Conservation (phyloP, 1,140 invertebrate genomes). For the Euura saliciscinereae region DNA sequence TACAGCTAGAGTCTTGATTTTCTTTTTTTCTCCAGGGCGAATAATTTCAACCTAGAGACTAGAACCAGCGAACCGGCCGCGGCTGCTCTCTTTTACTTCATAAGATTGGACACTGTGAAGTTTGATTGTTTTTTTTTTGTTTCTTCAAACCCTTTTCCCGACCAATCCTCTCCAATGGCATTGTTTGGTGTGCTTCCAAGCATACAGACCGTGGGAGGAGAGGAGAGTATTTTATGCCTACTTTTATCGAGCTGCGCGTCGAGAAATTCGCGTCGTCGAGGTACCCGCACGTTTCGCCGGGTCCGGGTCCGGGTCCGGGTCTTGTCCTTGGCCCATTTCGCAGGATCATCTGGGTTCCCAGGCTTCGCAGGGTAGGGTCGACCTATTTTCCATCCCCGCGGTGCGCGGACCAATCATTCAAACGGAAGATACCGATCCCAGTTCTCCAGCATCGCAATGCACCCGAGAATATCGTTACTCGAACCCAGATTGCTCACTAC, state of each 20-base stretch:
- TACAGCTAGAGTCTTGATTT: too few species aligned
- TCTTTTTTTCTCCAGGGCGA: too few species aligned
- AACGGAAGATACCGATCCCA: too few species aligned
- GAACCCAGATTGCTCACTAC: too few species aligned
- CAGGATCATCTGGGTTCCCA: too few species aligned
- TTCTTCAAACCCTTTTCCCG: background rate
- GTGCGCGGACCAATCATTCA: background rate
- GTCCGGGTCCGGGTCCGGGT: background rate
- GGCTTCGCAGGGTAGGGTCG: too few species aligned
- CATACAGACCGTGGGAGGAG: background rate
- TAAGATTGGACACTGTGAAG: too few species aligned
- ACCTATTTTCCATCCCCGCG: too few species aligned
- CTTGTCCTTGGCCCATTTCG: background rate
- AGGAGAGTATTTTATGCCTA: background rate
- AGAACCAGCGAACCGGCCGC: too few species aligned
- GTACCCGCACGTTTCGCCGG: background rate
- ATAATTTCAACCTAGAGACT: too few species aligned
- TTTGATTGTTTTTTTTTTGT: background rate
- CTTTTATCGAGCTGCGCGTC: constrained; percentile 2
- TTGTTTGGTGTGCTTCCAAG: background rate
- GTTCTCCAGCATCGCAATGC: too few species aligned
- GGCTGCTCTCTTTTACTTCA: background rate
- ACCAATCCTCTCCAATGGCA: background rate
- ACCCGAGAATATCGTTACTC: too few species aligned
- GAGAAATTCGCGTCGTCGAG: background rate